Conservation (phyloP, 1,140 invertebrate species). For the Drosophila lini region DNA sequence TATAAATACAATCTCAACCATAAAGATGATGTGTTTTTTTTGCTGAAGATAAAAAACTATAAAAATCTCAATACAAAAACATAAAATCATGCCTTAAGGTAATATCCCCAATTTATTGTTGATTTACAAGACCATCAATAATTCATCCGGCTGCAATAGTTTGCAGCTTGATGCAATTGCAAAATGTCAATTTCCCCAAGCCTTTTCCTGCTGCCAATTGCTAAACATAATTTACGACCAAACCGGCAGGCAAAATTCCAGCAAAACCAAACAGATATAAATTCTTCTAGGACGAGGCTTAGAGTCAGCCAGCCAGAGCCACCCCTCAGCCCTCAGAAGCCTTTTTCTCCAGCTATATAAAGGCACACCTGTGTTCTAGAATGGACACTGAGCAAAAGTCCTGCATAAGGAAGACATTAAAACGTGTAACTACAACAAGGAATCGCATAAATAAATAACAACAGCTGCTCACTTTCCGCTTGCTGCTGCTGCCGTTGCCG, state of each 20-base stretch:
- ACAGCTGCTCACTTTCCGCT: slow-evolving; percentile 71
- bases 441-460: slow-evolving; percentile 74
- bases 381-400: slow-evolving; percentile 16
- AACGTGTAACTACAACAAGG: slow-evolving; percentile 52
- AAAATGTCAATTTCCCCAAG: slow-evolving; percentile 36
- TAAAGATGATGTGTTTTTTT: neutral
- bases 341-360: slow-evolving; percentile 2
- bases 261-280: slow-evolving; percentile 19
- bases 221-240: slow-evolving; percentile 28
- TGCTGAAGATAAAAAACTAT: neutral
- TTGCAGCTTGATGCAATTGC: slow-evolving; percentile 28
- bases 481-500: slow-evolving; percentile 16
- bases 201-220: slow-evolving; percentile 21
- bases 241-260: neutral
- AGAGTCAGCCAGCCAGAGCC: neutral
- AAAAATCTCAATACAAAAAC: neutral
- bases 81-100: neutral
- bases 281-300: slow-evolving; percentile 15
- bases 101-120: slow-evolving; percentile 20
- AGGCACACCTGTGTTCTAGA: slow-evolving; percentile 31
- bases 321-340: no score
- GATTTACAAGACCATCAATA: slow-evolving; percentile 13
- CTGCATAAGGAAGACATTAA: slow-evolving; percentile 69
- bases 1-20: slow-evolving; percentile 19
- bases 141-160: slow-evolving; percentile 13